Evolutionary conservation across 2,888 invertebrate genomes (phyloP), one percentile per base, ranked within the genome.

Genomic region (Troides aeacus): DNA sequence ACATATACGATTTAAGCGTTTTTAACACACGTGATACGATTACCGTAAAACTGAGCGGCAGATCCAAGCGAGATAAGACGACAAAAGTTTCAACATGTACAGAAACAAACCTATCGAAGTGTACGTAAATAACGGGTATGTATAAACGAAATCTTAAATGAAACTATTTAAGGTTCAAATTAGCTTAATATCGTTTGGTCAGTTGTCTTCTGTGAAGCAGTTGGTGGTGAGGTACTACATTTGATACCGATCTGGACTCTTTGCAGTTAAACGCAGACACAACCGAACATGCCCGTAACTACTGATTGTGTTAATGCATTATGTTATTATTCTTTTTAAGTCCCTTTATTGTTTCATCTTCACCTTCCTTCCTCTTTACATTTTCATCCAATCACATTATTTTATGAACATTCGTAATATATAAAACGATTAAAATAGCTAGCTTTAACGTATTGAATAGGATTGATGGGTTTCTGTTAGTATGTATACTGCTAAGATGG

Each of bases 11-110:
- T 76, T 77, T 72, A 75, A 69, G 71, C 73, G 74, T 74, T 74
- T 72, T 80, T 81, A 78, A 78, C 80, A 81, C 77, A 73, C 78
- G 74, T 78, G 76, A 80, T 78, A 79, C 85, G 82, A 88, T 88
- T 87, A 88, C 83, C 87, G 85, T 89, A 88, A 88, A 89, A 83
- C 84, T 83, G 81, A 84, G 83, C 81, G 78, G 82, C 79, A 81
- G 88, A 88, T 88, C 77, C 83, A 80, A 86, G 84, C 76, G 81
- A 77, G 89, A 89, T 89, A 85, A 80, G 79, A 81, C 80, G 83
- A 87, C 87, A 87, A 87, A 88, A 84, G 84, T 83, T 84, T 84
- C 80, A 84, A 87, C 87, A 84, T 80, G 77, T 78, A 74, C 67
- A 71, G 73, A 75, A 77, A 77, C 64, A n/a, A 73, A 57, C 30